Evolutionary conservation across 2,797 vertebrate genomes (phyloP), one percentile per base, ranked within the genome.

Genomic region (Fratercula arctica): DNA sequence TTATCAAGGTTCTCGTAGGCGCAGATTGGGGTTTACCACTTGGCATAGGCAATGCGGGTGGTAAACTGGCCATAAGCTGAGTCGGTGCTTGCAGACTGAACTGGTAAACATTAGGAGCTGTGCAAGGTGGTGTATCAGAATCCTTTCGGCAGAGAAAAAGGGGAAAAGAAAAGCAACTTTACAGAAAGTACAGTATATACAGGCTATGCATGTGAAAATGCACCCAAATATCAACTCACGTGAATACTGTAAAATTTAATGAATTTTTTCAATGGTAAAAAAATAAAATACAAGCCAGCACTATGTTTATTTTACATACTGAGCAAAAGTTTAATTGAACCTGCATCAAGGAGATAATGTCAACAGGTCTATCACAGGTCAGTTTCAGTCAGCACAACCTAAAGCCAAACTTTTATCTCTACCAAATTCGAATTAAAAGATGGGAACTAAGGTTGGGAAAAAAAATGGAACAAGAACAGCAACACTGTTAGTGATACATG

Each of bases 101-200:
- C 59, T 98, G 98, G 83, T 98, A 98, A 96, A 99, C 96, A 75
- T 97, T 96, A 72, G 98, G 98, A 17, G 98, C 97, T 45, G 98
- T 97, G 96, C 98, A 99, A 73, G 99, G 98, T 33, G 98, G 97
- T 16, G 99, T 99, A 98, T 99, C 99, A 4, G 99, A 99, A 97
- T 99, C 99, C 99, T 99, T 98, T 74, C 66, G 94, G 94, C 94
- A 95, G 87, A 97, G 85, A 97, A 94, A 94, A 96, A 89, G 95
- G 84, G 85, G 93, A 77, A 89, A 95, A 93, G 83, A 87, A 96
- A 72, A 89, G 95, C 90, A 93, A 75, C 51, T 72, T 92, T 95
- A 91, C 87, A 87, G 51, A 96, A 95, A 93, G 91, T 43, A 90
- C 68, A 66, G 75, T 15, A 93, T 88, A 97, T 68, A 89, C 73